phyloP scores from a whole-genome alignment of 2,888 invertebrate species.

The Leucophenga maculata region DNA sequence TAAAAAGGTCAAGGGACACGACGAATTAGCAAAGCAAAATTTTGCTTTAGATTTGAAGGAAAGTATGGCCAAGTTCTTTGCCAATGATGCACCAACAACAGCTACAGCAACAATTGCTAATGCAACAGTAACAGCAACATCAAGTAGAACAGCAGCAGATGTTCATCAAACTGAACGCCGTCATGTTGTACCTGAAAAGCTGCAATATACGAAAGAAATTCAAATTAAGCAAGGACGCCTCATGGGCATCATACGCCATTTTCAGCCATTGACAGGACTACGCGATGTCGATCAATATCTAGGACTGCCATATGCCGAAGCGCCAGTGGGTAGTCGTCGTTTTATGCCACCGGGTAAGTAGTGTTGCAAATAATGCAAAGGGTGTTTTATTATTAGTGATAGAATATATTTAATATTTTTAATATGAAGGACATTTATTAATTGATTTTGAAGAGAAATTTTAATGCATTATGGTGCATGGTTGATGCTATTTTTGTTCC shows the following conservation, averaged over 20 bases:
- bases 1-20: conserved; percentile 41
- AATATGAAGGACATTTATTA: background rate
- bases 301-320: conserved; percentile 87
- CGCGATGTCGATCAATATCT: conserved; percentile 82
- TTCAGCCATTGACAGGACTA: conserved; percentile 76
- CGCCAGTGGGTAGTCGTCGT: conserved; percentile 81
- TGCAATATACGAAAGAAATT: conserved; percentile 76
- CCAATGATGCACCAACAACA: conserved; percentile 37
- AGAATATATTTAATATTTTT: background rate
- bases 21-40: conserved; percentile 26
- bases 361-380: background rate
- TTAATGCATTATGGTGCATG: too few relatives aligned
- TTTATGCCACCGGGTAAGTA: conserved; percentile 87
- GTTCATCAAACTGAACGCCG: conserved; percentile 59
- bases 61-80: conserved; percentile 51
- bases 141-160: conserved; percentile 28
- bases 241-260: conserved; percentile 79
- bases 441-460: too few relatives aligned
- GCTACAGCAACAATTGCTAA: conserved; percentile 8
- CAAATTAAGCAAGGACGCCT: conserved; percentile 80
- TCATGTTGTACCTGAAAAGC: conserved; percentile 66
- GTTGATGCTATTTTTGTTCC: too few relatives aligned
- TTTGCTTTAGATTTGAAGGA: conserved; percentile 55
- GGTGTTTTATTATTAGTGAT: background rate
- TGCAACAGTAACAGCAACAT: background rate